Percentiles rank a stretch among this genome's conserved stretches.
Conservation (phyloP, 2,888 invertebrate species). For the Thymelicus lineola region DNA sequence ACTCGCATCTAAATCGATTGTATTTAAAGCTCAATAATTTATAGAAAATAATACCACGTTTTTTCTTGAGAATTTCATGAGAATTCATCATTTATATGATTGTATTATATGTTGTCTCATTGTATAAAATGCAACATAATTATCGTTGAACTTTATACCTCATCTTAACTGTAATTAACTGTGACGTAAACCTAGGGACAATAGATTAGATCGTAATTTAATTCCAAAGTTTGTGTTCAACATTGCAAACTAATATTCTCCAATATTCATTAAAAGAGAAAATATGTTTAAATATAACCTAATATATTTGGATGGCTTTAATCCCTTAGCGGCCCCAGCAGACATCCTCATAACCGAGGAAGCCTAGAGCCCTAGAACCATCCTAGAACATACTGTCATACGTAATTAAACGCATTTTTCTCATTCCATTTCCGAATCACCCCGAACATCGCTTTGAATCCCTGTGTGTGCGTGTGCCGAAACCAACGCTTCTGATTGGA, state of each 20-base stretch:
- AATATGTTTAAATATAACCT: neutral
- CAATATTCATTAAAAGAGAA: neutral
- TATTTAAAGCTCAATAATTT: too few species aligned
- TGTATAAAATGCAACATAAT: neutral
- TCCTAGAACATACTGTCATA: neutral
- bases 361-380: neutral
- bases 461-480: conserved; percentile 52
- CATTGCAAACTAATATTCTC: neutral
- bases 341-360: neutral
- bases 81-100: too few species aligned
- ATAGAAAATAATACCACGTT: neutral
- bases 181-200: neutral
- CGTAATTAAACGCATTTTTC: conserved; percentile 47
- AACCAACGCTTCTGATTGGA: conserved; percentile 52
- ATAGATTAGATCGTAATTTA: neutral
- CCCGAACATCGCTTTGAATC: conserved; percentile 57
- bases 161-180: neutral
- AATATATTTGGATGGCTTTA: neutral
- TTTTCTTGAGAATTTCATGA: neutral
- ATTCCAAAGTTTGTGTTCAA: neutral
- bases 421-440: conserved; percentile 62
- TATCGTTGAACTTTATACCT: neutral
- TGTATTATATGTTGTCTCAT: too few species aligned
- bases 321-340: neutral
- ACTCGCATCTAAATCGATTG: neutral